Evolutionary conservation across 92 coral and sea anemone species (phyloP).

Genomic region (Actinernus sp.): DNA sequence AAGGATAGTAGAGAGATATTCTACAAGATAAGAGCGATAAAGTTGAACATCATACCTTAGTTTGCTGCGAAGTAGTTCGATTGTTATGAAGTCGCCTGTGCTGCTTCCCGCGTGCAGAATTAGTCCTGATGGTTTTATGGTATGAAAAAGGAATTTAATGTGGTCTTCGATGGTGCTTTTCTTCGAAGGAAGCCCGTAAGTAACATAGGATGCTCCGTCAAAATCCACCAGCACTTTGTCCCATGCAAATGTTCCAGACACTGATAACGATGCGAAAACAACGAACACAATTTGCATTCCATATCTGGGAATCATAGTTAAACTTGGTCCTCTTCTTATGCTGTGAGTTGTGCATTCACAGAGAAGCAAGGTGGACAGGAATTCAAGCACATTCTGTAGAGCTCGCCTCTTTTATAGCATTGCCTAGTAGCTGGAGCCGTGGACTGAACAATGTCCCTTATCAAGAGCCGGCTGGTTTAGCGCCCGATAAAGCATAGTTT

Average conservation of each 20-base stretch:
- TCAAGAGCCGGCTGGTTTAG: conserved; percentile 31
- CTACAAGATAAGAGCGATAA: too few relatives aligned
- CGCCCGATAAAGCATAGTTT: not conserved
- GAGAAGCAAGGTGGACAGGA: too few relatives aligned
- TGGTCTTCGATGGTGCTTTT: conserved; percentile 45
- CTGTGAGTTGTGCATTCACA: too few relatives aligned
- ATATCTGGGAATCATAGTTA: not conserved
- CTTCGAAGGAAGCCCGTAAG: conserved; percentile 48
- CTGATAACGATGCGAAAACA: not conserved
- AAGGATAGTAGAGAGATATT: too few relatives aligned
- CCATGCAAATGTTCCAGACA: not conserved
- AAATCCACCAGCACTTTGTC: conserved; percentile 43
- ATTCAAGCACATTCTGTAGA: conserved; percentile 5
- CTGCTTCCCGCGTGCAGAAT: conserved; percentile 83
- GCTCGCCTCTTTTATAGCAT: conserved; percentile 15
- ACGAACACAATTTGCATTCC: not conserved
- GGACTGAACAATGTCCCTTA: conserved; percentile 14
- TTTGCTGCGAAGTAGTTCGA: conserved; percentile 92
- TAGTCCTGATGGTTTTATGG: conserved; percentile 85
- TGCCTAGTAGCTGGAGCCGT: not conserved
- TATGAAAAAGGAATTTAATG: conserved; percentile 71
- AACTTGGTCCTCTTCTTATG: too few relatives aligned
- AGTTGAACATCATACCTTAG: conserved; percentile 93
- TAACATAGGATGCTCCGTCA: conserved; percentile 78
- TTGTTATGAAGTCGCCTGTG: conserved; percentile 82